These are phyloP conservation scores for Hypomecis punctinalis DNA, from an alignment of 2,888 invertebrate genomes.

Conservation along the genomic window DNA sequence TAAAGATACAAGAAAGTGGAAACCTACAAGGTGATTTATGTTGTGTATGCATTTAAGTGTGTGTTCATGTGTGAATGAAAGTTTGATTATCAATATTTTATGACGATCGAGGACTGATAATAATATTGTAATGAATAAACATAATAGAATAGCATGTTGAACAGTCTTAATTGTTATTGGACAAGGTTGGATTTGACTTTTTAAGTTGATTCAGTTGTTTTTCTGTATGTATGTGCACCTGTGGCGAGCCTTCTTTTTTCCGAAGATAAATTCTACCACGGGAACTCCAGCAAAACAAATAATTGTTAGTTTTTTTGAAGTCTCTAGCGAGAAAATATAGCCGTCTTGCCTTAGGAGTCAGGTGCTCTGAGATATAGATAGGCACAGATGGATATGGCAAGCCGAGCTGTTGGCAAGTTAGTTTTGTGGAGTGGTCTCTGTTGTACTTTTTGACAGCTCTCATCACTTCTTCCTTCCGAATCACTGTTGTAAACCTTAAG, in stretches of 20 bases:
- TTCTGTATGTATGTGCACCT: background rate
- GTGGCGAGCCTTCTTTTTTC: background rate
- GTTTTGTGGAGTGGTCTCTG: background rate
- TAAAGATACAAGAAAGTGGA: too few species aligned
- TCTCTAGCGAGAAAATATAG: constrained; percentile 6
- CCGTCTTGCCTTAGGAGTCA: background rate
- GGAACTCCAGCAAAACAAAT: constrained; percentile 1
- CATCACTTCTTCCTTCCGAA: constrained; percentile 2
- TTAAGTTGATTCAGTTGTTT: background rate
- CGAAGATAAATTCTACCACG: background rate
- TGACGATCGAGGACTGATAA: too few species aligned
- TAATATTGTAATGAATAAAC: too few species aligned
- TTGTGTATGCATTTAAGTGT: too few species aligned
- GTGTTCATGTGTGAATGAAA: too few species aligned
- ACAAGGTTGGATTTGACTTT: too few species aligned
- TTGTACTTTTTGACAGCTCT: constrained; percentile 2
- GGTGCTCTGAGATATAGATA: background rate
- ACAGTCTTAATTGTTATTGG: too few species aligned
- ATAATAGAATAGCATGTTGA: too few species aligned
- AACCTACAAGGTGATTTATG: too few species aligned
- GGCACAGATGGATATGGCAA: background rate
- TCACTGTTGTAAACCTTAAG: background rate
- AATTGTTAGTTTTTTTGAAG: background rate
- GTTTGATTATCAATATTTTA: too few species aligned
- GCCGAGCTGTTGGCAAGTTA: background rate